phyloP scores from a whole-genome alignment of 2,113 vertebrate genomes.

The Okapia johnstoni region DNA sequence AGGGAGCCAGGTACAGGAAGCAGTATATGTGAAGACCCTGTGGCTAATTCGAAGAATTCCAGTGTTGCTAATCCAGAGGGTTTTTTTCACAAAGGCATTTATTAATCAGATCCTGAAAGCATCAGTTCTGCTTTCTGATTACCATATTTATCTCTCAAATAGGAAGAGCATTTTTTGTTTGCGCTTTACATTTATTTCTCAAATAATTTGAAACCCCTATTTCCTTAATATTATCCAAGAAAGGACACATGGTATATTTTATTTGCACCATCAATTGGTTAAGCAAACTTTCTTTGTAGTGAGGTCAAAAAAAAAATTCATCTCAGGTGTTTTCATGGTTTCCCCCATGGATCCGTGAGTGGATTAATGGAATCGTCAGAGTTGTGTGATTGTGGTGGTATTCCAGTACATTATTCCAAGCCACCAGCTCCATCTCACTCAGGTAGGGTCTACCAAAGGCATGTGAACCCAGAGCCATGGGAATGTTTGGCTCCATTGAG shows the following conservation, averaged over 20 bases:
- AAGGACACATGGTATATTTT: background rate
- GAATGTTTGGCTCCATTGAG: background rate
- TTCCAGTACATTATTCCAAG: background rate
- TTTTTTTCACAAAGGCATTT: background rate
- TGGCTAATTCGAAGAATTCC: background rate
- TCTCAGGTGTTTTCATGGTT: background rate
- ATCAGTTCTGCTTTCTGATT: background rate
- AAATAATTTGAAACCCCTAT: background rate
- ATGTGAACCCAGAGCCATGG: background rate
- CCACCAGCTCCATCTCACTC: background rate
- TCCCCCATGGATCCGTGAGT: background rate
- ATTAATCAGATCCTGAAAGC: conserved; percentile 2
- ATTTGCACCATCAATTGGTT: background rate
- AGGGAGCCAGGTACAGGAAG: background rate
- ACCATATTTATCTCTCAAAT: background rate
- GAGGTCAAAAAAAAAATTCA: background rate
- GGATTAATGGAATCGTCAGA: background rate
- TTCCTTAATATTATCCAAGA: background rate
- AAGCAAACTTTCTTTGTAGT: background rate
- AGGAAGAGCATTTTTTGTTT: background rate
- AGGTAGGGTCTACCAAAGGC: background rate
- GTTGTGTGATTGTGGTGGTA: background rate
- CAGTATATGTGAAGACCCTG: background rate
- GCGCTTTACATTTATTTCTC: background rate
- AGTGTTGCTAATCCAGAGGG: background rate